These are phyloP conservation scores for Stomatorhinus walkeri DNA, from an alignment of 2,797 vertebrate genomes.

Conservation along the genomic window DNA sequence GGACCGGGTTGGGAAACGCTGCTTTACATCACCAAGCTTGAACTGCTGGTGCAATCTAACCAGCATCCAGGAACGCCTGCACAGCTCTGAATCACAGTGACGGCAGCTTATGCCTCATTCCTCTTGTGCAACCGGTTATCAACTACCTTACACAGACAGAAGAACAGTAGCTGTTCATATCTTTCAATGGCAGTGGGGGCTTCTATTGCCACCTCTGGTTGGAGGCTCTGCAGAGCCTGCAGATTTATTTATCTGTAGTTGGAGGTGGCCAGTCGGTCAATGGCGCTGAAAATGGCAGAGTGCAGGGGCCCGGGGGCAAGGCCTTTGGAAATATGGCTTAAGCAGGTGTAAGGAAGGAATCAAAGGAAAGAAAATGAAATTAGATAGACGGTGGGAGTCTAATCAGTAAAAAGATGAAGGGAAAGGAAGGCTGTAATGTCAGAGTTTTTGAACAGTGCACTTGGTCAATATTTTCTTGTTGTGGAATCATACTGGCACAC, in stretches of 20 bases:
- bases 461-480: neutral
- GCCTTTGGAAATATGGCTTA: slow-evolving; percentile 8
- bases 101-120: neutral
- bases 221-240: neutral
- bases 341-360: slow-evolving; percentile 20
- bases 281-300: slow-evolving; percentile 13
- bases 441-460: neutral
- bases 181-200: no score
- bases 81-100: neutral
- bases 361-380: neutral
- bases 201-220: neutral
- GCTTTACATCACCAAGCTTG: neutral
- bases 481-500: no score
- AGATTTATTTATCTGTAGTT: slow-evolving; percentile 11
- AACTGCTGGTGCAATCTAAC: neutral
- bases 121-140: neutral
- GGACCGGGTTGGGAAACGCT: neutral
- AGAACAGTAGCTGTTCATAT: neutral
- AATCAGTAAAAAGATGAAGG: slow-evolving; percentile 23
- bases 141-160: neutral
- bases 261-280: slow-evolving; percentile 16
- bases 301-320: slow-evolving; percentile 18
- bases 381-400: slow-evolving; percentile 8
- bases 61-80: neutral
- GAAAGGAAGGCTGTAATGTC: neutral